Evolutionary conservation across 2,797 vertebrate species (phyloP), one percentile per base, ranked within the genome.

Genomic region (Pempheris klunzingeri): DNA sequence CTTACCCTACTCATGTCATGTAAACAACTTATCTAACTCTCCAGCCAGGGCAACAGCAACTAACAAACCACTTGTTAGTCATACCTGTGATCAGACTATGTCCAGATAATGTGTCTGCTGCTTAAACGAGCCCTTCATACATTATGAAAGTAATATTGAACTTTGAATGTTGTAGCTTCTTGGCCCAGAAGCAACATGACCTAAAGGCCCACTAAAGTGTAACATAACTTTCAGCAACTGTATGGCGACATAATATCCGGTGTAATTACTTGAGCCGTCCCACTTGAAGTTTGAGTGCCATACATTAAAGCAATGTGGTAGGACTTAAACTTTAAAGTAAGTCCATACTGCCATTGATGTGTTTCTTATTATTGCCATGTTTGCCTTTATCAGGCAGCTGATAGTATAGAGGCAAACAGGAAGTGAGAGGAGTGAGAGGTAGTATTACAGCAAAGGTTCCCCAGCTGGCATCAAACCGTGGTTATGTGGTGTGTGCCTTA

Each of bases 11-110:
- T 41, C 14, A 49, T 32, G 26, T 50, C 65, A 46, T 13, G 38
- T 59, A 46, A 77, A 71, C 65, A 65, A 43, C 28, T 43, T 26
- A 53, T 66, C 32, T 32, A 26, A 20, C n/a, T 28, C 39, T 70
- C 62, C 32, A n/a, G 50, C 52, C 5, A 34, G n/a, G 7, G 17
- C 9, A 41, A 7, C 47, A 55, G 10, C 36, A 34, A n/a, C 7
- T n/a, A 39, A 11, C 9, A 9, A 47, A n/a, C 20, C 8, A 20
- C 18, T 18, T 39, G 15, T 52, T 6, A 39, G 32, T 46, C 39
- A 28, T 22, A 30, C 36, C 36, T 39, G 9, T 18, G 24, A 43
- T 44, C 52, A 57, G 30, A 46, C 12, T 15, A 4, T 14, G 11
- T 38, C 34, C 18, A 54, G 39, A 36, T 44, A 11, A 49, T 32